Conservation (phyloP, 2,888 invertebrate genomes). For the Lasioglossum leucozonium region DNA sequence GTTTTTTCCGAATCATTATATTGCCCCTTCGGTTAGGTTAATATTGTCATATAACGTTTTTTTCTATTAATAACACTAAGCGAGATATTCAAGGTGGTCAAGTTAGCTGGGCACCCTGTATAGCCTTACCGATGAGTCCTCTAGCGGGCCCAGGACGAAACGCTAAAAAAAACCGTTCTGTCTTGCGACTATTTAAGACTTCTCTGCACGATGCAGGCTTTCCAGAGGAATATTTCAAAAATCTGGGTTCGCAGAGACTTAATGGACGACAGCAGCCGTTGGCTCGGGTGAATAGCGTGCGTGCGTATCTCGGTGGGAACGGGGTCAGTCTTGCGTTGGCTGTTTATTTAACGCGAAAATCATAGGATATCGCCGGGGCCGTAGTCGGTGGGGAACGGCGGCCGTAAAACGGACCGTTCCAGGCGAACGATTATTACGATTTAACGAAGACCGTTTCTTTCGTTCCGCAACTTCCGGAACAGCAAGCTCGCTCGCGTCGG, state of each 20-base stretch:
- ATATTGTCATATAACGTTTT: too few relatives aligned
- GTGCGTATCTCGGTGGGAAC: background rate
- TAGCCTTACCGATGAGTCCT: too few relatives aligned
- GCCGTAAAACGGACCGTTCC: constrained; percentile 8
- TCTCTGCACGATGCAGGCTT: background rate
- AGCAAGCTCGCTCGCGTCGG: background rate
- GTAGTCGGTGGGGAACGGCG: background rate
- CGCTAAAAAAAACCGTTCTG: too few relatives aligned
- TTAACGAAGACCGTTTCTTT: constrained; percentile 24
- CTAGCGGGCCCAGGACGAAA: too few relatives aligned
- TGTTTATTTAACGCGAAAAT: constrained; percentile 23
- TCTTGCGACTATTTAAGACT: too few relatives aligned
- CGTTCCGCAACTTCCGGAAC: background rate
- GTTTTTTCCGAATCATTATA: too few relatives aligned
- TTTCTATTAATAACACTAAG: too few relatives aligned
- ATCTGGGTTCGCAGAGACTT: background rate
- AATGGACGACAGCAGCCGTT: background rate
- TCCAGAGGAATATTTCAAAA: background rate
- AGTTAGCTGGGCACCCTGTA: too few relatives aligned
- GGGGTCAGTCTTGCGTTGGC: background rate
- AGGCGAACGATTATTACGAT: constrained; percentile 22
- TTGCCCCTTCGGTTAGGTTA: too few relatives aligned
- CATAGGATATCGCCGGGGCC: background rate
- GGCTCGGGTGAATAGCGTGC: background rate
- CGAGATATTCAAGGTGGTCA: too few relatives aligned